A percentile compares a stretch with the other conserved stretches of the same genome.
Conservation (phyloP, 37 sponge, comb jelly and placozoan genomes). For the Tethya wilhelma region DNA sequence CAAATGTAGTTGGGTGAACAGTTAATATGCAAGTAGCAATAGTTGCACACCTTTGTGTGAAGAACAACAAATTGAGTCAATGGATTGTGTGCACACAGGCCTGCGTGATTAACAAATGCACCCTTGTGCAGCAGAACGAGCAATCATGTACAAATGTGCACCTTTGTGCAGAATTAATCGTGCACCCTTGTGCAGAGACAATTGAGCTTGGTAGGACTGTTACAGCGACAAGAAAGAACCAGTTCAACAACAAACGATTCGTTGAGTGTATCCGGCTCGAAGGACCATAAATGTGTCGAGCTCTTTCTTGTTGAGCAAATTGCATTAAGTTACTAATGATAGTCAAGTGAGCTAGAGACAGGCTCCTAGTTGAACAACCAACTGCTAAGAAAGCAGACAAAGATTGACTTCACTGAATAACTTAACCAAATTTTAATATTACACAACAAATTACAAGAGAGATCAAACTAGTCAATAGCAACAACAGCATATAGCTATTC, state of each 20-base stretch:
- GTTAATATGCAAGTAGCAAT: background rate
- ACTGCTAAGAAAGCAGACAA: constrained; percentile 1
- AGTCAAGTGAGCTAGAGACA: no score
- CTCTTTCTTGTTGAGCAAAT: constrained; percentile 6
- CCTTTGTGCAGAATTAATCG: constrained; percentile 2
- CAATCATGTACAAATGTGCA: background rate
- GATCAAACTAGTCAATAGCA: no score
- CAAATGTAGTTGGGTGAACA: background rate
- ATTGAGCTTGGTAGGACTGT: background rate
- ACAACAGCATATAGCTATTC: no score
- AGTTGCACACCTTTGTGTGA: constrained; percentile 11
- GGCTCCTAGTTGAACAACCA: no score
- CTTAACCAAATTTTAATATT: background rate
- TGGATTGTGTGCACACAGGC: no score
- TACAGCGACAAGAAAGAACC: constrained; percentile 14
- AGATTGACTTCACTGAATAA: background rate
- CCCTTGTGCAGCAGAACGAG: constrained; percentile 2
- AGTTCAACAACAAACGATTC: constrained; percentile 3
- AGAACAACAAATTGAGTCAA: no score
- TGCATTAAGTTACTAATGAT: no score
- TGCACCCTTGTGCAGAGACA: constrained; percentile 13
- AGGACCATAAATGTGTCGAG: constrained; percentile 17
- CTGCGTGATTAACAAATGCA: background rate
- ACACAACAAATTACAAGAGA: no score
- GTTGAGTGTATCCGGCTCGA: constrained; percentile 21